Base-by-base conservation (phyloP, 2,888 invertebrate species). In the Catocala nupta region DNA sequence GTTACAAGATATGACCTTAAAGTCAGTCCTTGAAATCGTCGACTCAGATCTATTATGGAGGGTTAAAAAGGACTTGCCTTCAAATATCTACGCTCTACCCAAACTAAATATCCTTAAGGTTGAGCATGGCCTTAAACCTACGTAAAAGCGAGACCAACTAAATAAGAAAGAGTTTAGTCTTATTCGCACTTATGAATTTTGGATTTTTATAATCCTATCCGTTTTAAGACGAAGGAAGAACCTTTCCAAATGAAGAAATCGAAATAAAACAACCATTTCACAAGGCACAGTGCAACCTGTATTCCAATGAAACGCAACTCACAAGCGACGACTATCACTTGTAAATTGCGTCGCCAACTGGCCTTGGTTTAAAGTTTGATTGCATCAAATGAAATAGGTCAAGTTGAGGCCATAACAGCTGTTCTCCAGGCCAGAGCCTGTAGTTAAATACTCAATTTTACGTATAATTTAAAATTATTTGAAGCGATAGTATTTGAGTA, bases 401-500 rank as follows among this genome's bases (percentile, higher is more conserved):
- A 13, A 16, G 5, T 10, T 5, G 9, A 16, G 10, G 33, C 16
- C 64, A 47, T 12, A 67, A 56, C 57, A 55, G 59, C 68, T 50
- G 59, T 34, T 56, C 59, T 54, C 54, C 43, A 70, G 56, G 13
- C 61, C 39, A 59, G 55, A 49, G 16, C 47, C 52, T 52, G 54
- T 59, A 70, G 56, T 65, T 75, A 52, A 63, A 65, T 65, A 73
- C 70, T 64, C 67, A 59, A 68, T 53, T 39, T 59, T 70, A 70
- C 65, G 68, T 65, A 68, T 59, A 63, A 48, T 68, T 43, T 67
- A 63, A 69, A 72, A 70, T 60, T 65, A 57, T 72, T 75, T 64
- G 58, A 77, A 68, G 78, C 73, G 50, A 64, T 50, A 55, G 52
- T 69, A 49, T 66, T 59, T 60, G 68, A 65, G 66, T 67, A 66